Evolutionary conservation across 2,113 vertebrate species (phyloP).

Genomic region (Suncus etruscus): DNA sequence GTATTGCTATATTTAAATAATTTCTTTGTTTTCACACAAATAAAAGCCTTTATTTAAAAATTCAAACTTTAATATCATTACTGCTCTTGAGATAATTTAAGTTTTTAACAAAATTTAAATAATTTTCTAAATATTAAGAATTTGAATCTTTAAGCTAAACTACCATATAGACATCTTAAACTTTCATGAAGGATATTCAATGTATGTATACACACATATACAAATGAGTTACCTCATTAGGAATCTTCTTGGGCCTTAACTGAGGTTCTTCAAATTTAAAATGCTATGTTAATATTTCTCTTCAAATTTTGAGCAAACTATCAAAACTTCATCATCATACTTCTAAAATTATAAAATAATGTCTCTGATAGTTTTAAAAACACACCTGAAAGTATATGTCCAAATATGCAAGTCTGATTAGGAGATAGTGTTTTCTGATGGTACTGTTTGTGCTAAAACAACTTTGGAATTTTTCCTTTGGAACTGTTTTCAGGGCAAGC

Average conservation of each 20-base stretch:
- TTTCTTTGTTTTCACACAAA: no score
- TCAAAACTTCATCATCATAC: neutral
- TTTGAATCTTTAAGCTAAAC: constrained; percentile 45
- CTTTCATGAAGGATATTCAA: neutral
- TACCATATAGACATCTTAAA: neutral
- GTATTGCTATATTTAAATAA: no score
- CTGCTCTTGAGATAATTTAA: neutral
- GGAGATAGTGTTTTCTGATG: neutral
- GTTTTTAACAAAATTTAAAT: constrained; percentile 23
- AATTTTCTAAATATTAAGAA: neutral
- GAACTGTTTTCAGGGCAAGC: constrained; percentile 31
- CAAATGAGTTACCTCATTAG: neutral
- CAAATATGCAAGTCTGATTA: neutral
- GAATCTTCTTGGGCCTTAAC: neutral
- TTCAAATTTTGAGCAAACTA: constrained; percentile 38
- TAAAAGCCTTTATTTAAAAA: neutral
- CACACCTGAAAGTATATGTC: neutral
- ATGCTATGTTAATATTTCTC: neutral
- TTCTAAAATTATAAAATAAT: constrained; percentile 40
- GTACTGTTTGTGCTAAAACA: constrained; percentile 11
- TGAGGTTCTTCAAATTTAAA: constrained; percentile 17
- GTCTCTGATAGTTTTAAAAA: constrained; percentile 30
- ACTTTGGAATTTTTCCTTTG: constrained; percentile 54
- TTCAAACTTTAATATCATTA: constrained; percentile 11
- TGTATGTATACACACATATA: neutral